A percentile compares a stretch with the other conserved stretches of the same genome.
Evolutionary conservation across 2,113 vertebrate species (phyloP).

Genomic region (Dolichallabes microphthalmus): DNA sequence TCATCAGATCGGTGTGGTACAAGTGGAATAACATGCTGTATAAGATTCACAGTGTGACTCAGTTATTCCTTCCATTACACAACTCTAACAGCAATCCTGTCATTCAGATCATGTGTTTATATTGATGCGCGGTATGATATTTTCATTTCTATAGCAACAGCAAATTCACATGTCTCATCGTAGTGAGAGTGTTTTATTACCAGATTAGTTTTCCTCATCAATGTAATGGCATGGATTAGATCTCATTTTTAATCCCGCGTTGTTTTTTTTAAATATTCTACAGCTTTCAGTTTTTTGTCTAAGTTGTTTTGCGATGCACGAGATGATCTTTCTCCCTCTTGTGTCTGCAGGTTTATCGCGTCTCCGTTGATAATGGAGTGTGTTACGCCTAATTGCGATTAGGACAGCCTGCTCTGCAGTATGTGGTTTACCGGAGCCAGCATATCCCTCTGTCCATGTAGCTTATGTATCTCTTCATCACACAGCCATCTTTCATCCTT

Average conservation of each 20-base stretch:
- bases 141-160: background rate
- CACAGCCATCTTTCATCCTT: slow-evolving; percentile 52
- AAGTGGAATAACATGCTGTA: background rate
- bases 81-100: background rate
- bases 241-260: background rate
- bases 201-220: background rate
- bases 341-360: slow-evolving; percentile 42
- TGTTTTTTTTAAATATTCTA: background rate
- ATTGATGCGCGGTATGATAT: background rate
- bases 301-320: background rate
- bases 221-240: background rate
- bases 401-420: slow-evolving; percentile 42
- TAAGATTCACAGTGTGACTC: too few relatives aligned
- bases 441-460: slow-evolving; percentile 58
- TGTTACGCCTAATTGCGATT: slow-evolving; percentile 47
- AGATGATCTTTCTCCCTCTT: background rate
- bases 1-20: background rate
- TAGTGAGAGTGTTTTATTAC: background rate
- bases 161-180: background rate
- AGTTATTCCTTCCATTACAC: background rate
- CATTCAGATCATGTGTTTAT: too few relatives aligned
- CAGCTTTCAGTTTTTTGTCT: background rate
- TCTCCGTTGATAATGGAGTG: slow-evolving; percentile 37
- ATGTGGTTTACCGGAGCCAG: slow-evolving; percentile 58
- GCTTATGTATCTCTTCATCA: slow-evolving; percentile 35